A percentile compares a stretch with the other conserved stretches of the same genome.
phyloP scores from a whole-genome alignment of 2,113 vertebrate species.

The Hucho hucho region DNA sequence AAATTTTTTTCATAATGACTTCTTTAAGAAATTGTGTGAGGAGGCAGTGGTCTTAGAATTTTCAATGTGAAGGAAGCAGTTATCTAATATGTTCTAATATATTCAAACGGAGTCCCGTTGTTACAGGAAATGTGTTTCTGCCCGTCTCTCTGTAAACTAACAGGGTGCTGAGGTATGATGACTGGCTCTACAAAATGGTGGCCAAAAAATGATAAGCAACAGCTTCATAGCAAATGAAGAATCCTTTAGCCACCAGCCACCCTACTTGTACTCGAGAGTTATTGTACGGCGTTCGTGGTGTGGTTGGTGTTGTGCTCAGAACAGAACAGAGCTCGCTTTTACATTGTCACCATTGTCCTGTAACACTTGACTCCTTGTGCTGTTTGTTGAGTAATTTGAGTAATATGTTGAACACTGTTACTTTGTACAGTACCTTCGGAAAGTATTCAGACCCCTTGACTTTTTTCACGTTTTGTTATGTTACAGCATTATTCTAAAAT shows the following conservation, averaged over 20 bases:
- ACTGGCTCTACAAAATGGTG: background rate
- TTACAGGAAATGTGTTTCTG: conserved; percentile 26
- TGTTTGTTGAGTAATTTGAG: conserved; percentile 69
- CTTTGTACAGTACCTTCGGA: conserved; percentile 40
- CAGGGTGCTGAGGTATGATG: background rate
- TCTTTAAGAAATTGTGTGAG: conserved; percentile 82
- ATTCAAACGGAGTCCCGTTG: conserved; percentile 48
- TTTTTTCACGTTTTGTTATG: too few relatives aligned
- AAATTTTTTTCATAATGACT: conserved; percentile 80
- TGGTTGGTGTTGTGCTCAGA: conserved; percentile 15
- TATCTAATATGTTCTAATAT: conserved; percentile 70
- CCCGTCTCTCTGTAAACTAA: background rate
- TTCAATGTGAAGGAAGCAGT: conserved; percentile 73
- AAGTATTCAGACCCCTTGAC: too few relatives aligned
- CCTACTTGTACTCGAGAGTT: background rate
- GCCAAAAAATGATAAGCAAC: conserved; percentile 3
- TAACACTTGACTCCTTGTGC: conserved; percentile 74
- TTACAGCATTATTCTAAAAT: too few relatives aligned
- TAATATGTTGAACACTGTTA: conserved; percentile 89
- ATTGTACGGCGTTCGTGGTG: conserved; percentile 35
- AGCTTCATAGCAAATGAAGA: conserved; percentile 22
- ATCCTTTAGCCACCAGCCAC: background rate
- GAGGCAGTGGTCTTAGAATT: conserved; percentile 76
- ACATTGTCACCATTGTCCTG: conserved; percentile 59
- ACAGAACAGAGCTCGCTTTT: conserved; percentile 40